Percentiles rank a stretch among this genome's conserved stretches.
Evolutionary conservation across 2,888 invertebrate genomes (phyloP).

Genomic region (Andrena haemorrhoa): DNA sequence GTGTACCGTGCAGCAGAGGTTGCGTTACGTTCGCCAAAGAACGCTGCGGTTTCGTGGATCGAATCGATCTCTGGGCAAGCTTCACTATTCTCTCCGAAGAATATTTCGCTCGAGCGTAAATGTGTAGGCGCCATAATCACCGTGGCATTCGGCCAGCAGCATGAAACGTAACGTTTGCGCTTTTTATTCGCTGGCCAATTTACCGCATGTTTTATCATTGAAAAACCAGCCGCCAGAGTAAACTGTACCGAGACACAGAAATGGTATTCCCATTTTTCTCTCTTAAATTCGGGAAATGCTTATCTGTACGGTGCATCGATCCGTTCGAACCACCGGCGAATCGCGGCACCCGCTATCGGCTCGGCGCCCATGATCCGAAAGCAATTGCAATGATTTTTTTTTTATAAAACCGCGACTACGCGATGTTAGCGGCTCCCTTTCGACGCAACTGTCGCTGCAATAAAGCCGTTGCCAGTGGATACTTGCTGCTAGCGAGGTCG

Average conservation of each 20-base stretch:
- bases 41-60: too few species aligned
- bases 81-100: too few species aligned
- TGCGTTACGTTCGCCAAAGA: neutral
- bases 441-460: neutral
- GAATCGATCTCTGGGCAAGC: too few species aligned
- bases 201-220: neutral
- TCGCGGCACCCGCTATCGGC: neutral
- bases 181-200: neutral
- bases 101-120: too few species aligned
- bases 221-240: neutral
- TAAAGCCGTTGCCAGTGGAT: neutral
- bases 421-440: neutral
- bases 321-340: neutral
- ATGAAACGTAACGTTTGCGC: too few species aligned
- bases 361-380: neutral
- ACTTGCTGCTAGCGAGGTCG: too few species aligned
- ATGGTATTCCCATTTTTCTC: slow-evolving; percentile 19
- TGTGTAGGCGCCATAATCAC: too few species aligned
- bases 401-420: neutral
- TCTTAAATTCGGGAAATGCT: slow-evolving; percentile 1
- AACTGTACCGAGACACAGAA: neutral
- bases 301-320: slow-evolving; percentile 9
- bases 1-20: neutral
- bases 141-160: too few species aligned
- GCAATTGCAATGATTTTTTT: slow-evolving; percentile 10